Base-by-base conservation (phyloP, 1,140 invertebrate species). In the Polyergus mexicanus region DNA sequence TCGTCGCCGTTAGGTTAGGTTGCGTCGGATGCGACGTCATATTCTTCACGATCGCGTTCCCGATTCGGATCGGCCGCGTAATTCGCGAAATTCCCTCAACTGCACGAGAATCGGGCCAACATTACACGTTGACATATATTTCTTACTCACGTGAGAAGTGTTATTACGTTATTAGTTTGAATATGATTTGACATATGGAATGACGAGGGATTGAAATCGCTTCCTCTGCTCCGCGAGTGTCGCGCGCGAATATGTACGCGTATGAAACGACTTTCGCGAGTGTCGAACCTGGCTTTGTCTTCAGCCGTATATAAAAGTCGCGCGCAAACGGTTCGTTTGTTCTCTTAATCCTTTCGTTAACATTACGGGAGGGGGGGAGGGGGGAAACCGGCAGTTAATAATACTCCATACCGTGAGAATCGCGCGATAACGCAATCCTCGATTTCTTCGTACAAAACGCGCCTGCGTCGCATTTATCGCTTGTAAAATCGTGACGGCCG, bases 241-340 rank as follows among this genome's bases (percentile, higher is more conserved):
- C 75, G 44, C 75, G 44, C 44, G n/a, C 58, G n/a, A 22, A 22
- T 60, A 60, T 6, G 28, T 32, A 32, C 38, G 60, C 13, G 47
- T 22, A 16, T n/a, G n/a, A 47, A 47, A 44, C 35, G 41, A 60
- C 25, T 72, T 83, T 38, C 78, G 54, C 25, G 10, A 44, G 41
- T 68, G 63, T 78, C 51, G 25, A 81, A 41, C 78, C 19, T 51
- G 47, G 47, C 54, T 60, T 44, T 32, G 38, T 72, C 25, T 72
- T 25, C 44, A 19, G 22, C 22, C 5, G 16, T 16, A 3, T 19
- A 56, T 28, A 65, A 58, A 41, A 22, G 32, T 41, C 51, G 38
- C 66, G 65, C 47, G n/a, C 77, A 44, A 81, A 54, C 54, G 54
- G 22, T 72, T 81, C 54, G 68, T 83, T 83, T 83, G 66, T 60